Conservation (phyloP, 2,113 vertebrate species). For the Morone chrysops region DNA sequence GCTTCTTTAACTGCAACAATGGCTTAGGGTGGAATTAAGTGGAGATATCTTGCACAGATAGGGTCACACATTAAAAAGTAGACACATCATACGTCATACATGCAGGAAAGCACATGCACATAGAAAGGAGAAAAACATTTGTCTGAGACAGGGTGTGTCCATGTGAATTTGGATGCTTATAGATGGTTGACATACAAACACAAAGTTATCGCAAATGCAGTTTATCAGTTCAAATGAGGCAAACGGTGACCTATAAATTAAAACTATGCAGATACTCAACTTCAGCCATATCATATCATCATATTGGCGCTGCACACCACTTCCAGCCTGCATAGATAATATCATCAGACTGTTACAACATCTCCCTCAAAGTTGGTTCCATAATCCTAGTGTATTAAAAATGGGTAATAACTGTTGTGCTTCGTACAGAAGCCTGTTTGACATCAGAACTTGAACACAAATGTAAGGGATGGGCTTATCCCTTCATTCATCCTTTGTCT, state of each 20-base stretch:
- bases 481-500: neutral
- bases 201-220: conserved; percentile 9
- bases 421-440: conserved; percentile 4
- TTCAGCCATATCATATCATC: neutral
- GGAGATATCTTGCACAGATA: neutral
- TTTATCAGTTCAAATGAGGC: conserved; percentile 18
- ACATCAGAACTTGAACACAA: neutral
- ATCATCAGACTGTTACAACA: neutral
- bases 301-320: neutral
- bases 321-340: conserved; percentile 6
- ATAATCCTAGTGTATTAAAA: conserved; percentile 28
- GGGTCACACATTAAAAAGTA: neutral
- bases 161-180: conserved; percentile 1
- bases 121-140: neutral
- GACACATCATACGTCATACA: too few species aligned
- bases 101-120: neutral
- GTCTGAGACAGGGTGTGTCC: neutral
- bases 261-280: neutral
- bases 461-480: neutral
- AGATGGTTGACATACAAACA: conserved; percentile 46
- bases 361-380: neutral
- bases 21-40: neutral
- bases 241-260: neutral
- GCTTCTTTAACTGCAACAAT: neutral
- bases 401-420: neutral